Base-by-base conservation (phyloP, 2,888 invertebrate species). In the Plusia festucae region DNA sequence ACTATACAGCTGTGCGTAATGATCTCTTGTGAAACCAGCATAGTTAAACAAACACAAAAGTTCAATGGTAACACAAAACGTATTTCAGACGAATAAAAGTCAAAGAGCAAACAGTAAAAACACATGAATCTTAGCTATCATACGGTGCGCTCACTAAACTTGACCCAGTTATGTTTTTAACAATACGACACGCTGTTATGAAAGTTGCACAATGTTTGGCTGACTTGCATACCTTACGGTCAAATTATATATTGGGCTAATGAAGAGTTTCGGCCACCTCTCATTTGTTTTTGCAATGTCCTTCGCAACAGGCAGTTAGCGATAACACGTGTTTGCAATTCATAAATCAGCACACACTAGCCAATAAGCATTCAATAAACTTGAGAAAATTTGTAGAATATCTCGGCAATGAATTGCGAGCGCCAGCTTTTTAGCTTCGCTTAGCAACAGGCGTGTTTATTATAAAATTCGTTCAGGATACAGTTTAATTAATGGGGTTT, bases 101-200 rank as follows among this genome's bases (percentile, higher is more conserved):
- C 51, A 16, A 57, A 46, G 55, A 8, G 49, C 52, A 66, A 60
- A 74, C 59, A 60, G 22, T 56, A 22, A 68, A 62, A 66, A 68
- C 54, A 66, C 65, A 69, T 58, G 57, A 27, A 66, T 53, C 30
- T 59, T 11, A 68, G 58, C 66, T 64, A 65, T 60, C 55, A 53
- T 55, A 46, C 49, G 57, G 52, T 71, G 60, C 70, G 56, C 63
- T 55, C 15, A 68, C 76, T 88, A 88, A 89, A 91, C 93, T 93
- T 93, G 94, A 90, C 93, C 93, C 78, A 89, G 76, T 85, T 92
- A 71, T 81, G 68, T 62, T 73, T 77, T 73, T 78, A 90, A 91
- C 90, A 90, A 89, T 90, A 86, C 79, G 54, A 83, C 69, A 88
- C 89, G 86, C 84, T 89, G 89, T 90, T 89, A 88, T 90, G 89